Percentiles rank a stretch among this genome's conserved stretches.
phyloP scores from a whole-genome alignment of 2,888 invertebrate species.

The Pachydiplax longipennis region DNA sequence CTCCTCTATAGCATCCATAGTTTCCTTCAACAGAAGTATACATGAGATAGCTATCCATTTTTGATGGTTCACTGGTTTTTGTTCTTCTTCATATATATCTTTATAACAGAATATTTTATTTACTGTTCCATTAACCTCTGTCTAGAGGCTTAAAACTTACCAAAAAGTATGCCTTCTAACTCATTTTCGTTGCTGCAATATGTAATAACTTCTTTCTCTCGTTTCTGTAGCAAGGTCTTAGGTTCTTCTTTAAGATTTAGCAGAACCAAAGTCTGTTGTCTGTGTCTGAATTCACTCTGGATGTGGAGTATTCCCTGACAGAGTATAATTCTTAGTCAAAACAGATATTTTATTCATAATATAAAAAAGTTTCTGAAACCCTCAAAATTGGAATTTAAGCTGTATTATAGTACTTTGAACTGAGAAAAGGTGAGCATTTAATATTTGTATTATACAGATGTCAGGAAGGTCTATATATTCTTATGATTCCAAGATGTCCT shows the following conservation, averaged over 20 bases:
- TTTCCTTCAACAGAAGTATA: too few species aligned
- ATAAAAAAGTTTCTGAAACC: neutral
- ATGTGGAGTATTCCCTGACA: slow-evolving; percentile 68
- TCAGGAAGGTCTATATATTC: too few species aligned
- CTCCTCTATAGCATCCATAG: too few species aligned
- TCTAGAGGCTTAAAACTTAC: slow-evolving; percentile 5
- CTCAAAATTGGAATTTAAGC: neutral
- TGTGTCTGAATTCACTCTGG: slow-evolving; percentile 64
- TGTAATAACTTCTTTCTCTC: slow-evolving; percentile 30
- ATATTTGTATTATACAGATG: too few species aligned
- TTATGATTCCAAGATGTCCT: too few species aligned
- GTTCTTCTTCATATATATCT: too few species aligned
- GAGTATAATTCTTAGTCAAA: neutral
- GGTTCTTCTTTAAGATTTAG: slow-evolving; percentile 57
- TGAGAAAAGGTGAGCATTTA: too few species aligned
- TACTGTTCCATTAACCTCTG: neutral
- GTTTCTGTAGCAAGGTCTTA: slow-evolving; percentile 27
- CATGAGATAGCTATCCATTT: too few species aligned
- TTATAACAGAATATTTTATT: too few species aligned
- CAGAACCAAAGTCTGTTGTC: slow-evolving; percentile 64
- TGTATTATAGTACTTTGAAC: too few species aligned
- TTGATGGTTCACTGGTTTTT: too few species aligned
- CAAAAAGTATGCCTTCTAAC: slow-evolving; percentile 47
- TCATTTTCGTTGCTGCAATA: slow-evolving; percentile 49
- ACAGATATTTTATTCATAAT: neutral